A percentile compares a stretch with the other conserved stretches of the same genome.
Conservation (phyloP, 2,797 vertebrate genomes). For the Hozukius guyotensis region DNA sequence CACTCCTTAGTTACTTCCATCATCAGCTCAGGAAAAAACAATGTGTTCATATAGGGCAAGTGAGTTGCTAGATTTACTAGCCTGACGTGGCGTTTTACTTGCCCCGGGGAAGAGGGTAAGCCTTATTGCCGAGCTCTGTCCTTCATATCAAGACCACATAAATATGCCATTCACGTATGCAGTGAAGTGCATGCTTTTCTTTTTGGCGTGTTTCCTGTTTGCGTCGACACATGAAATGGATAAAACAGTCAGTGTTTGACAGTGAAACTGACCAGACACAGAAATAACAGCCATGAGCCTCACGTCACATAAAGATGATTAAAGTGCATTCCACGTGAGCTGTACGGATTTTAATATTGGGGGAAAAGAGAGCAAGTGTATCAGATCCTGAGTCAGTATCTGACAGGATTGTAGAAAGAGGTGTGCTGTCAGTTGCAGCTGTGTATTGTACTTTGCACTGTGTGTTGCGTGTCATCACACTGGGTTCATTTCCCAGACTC, state of each 20-base stretch:
- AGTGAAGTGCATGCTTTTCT: not conserved
- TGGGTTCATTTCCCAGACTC: too few species aligned
- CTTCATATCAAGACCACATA: not conserved
- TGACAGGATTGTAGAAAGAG: not conserved
- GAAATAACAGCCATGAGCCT: not conserved
- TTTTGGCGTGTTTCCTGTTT: not conserved
- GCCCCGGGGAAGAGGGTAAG: too few species aligned
- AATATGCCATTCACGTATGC: not conserved
- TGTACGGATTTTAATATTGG: not conserved
- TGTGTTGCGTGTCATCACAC: not conserved
- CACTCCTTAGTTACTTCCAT: too few species aligned
- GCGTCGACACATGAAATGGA: not conserved
- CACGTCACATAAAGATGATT: not conserved
- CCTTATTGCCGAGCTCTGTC: too few species aligned
- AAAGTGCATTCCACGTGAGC: not conserved
- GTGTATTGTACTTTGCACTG: constrained; percentile 3
- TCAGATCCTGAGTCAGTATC: not conserved
- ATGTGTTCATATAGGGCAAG: too few species aligned
- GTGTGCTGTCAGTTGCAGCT: not conserved
- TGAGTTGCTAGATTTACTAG: too few species aligned
- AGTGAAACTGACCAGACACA: not conserved
- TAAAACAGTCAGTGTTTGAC: not conserved
- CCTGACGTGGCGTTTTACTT: too few species aligned
- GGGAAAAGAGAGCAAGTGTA: not conserved
- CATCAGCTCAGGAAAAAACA: too few species aligned